These are phyloP conservation scores for Pomacea canaliculata DNA, from an alignment of 2,888 invertebrate genomes.

Conservation along the genomic window DNA sequence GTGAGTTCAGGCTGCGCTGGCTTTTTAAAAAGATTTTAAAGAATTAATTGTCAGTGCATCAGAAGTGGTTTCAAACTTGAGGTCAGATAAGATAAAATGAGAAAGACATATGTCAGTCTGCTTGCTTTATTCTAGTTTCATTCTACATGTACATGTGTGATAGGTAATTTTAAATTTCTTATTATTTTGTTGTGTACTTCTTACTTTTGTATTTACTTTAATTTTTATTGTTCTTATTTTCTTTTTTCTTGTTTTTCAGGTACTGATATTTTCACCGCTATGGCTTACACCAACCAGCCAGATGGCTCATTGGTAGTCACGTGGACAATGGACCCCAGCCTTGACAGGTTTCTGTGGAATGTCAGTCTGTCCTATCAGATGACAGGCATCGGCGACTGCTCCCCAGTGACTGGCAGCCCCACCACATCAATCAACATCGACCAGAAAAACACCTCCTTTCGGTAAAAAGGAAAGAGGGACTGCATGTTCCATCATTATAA, in stretches of 20 bases:
- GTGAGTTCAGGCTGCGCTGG: constrained; percentile 21
- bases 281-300: background rate
- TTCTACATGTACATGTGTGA: no score
- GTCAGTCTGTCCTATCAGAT: constrained; percentile 42
- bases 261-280: constrained; percentile 7
- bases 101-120: no score
- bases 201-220: background rate
- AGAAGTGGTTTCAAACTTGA: no score
- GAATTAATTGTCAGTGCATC: no score
- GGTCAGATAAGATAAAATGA: no score
- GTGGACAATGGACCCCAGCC: constrained; percentile 38
- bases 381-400: constrained; percentile 50
- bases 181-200: background rate
- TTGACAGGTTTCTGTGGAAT: constrained; percentile 35
- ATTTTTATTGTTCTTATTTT: background rate
- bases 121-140: no score
- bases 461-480: background rate
- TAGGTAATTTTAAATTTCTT: no score
- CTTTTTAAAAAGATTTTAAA: background rate
- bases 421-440: constrained; percentile 22
- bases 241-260: background rate
- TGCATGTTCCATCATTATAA: background rate
- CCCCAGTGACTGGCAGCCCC: constrained; percentile 5
- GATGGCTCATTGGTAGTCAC: constrained; percentile 21
- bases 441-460: constrained; percentile 3